These are phyloP conservation scores for Girardinichthys multiradiatus DNA, from an alignment of 2,113 vertebrate species.

Conservation along the genomic window DNA sequence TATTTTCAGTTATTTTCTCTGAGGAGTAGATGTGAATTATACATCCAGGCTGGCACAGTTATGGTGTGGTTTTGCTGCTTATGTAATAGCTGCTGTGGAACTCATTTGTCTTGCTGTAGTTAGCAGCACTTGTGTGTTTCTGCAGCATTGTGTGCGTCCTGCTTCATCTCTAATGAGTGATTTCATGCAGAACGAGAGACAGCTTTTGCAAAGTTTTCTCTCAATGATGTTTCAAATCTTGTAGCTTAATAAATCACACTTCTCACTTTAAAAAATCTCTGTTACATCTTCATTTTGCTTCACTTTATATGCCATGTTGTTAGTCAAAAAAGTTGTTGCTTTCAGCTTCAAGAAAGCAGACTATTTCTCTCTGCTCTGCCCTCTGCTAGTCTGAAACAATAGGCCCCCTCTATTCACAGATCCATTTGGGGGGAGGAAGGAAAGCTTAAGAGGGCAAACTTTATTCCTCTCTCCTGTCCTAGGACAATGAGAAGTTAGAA, in stretches of 20 bases:
- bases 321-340: constrained; percentile 54
- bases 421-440: constrained; percentile 49
- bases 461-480: constrained; percentile 41
- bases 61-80: constrained; percentile 64
- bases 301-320: constrained; percentile 46
- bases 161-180: constrained; percentile 29
- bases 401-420: constrained; percentile 39
- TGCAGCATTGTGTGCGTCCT: constrained; percentile 20
- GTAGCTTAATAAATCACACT: background rate
- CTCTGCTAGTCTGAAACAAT: constrained; percentile 70
- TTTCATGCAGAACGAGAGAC: constrained; percentile 33
- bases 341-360: constrained; percentile 53
- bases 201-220: constrained; percentile 18
- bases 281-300: background rate
- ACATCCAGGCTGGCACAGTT: constrained; percentile 70
- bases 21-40: constrained; percentile 71
- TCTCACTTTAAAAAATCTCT: constrained; percentile 19
- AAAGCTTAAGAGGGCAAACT: constrained; percentile 64
- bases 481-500: constrained; percentile 50
- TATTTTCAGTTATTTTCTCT: constrained; percentile 65
- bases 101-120: constrained; percentile 68
- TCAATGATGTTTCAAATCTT: constrained; percentile 18
- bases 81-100: constrained; percentile 77
- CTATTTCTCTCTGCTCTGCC: constrained; percentile 56
- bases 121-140: constrained; percentile 22